Evolutionary conservation across 2,888 invertebrate species (phyloP).

Genomic region (Timema cristinae): DNA sequence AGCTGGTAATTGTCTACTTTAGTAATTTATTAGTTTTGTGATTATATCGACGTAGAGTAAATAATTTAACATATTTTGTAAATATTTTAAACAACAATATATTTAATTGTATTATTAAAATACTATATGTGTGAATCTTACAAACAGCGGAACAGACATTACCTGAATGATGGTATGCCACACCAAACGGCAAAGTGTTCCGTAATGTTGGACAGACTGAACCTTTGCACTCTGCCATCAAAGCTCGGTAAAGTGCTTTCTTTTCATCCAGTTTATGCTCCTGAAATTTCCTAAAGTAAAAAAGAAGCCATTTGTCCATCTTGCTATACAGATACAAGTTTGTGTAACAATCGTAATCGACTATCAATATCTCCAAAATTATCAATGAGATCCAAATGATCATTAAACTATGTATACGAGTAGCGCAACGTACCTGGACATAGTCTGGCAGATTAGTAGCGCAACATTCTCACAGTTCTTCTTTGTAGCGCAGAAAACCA

Average conservation of each 20-base stretch:
- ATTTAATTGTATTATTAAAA: constrained; percentile 21
- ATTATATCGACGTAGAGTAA: no score
- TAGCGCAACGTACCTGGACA: constrained; percentile 44
- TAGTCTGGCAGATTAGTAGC: constrained; percentile 63
- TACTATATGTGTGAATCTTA: no score
- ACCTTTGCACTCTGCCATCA: constrained; percentile 63
- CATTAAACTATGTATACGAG: no score
- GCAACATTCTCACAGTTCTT: constrained; percentile 91
- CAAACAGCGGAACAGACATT: neutral
- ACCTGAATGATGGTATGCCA: constrained; percentile 91
- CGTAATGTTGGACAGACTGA: constrained; percentile 62
- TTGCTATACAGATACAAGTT: no score
- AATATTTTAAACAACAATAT: neutral
- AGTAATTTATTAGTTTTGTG: no score
- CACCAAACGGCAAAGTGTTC: constrained; percentile 69
- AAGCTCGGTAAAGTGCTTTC: constrained; percentile 54
- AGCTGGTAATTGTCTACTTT: no score
- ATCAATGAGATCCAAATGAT: no score
- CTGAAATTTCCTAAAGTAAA: constrained; percentile 48
- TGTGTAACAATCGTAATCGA: no score
- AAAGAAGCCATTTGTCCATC: no score
- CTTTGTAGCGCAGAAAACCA: constrained; percentile 92
- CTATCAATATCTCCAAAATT: no score
- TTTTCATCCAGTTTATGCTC: constrained; percentile 58
- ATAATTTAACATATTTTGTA: no score